These are phyloP conservation scores for Tragelaphus strepsiceros DNA, from an alignment of 2,113 vertebrate species.

Conservation along the genomic window DNA sequence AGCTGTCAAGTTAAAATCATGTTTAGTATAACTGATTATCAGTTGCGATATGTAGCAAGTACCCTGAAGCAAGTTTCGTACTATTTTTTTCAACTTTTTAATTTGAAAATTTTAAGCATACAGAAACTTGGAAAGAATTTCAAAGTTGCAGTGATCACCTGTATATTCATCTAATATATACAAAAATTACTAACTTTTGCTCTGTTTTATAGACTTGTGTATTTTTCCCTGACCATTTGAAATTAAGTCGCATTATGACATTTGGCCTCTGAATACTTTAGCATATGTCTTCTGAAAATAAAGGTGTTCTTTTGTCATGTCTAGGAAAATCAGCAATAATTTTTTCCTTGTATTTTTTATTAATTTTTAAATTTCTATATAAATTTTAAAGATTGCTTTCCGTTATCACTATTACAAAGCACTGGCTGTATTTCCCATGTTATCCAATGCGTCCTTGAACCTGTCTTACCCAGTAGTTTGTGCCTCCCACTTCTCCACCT, in stretches of 20 bases:
- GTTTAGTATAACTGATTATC: neutral
- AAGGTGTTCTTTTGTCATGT: neutral
- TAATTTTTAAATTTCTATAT: neutral
- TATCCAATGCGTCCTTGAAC: neutral
- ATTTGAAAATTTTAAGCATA: slow-evolving; percentile 21
- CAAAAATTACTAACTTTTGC: neutral
- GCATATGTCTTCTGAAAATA: neutral
- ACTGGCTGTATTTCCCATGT: neutral
- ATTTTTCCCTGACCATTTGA: neutral
- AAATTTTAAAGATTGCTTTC: neutral
- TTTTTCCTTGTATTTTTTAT: neutral
- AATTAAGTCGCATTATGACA: neutral
- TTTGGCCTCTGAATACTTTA: neutral
- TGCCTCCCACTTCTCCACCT: neutral
- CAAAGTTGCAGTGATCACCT: neutral
- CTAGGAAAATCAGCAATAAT: neutral
- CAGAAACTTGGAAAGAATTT: neutral
- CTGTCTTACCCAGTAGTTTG: neutral
- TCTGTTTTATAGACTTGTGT: neutral
- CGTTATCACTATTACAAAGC: too few species aligned
- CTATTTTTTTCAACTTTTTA: neutral
- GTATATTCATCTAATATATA: neutral
- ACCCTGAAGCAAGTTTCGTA: neutral
- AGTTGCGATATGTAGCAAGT: neutral
- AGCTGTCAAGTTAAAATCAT: slow-evolving; percentile 30